Evolutionary conservation across 2,888 invertebrate genomes (phyloP).

Genomic region (Cinara cedri): DNA sequence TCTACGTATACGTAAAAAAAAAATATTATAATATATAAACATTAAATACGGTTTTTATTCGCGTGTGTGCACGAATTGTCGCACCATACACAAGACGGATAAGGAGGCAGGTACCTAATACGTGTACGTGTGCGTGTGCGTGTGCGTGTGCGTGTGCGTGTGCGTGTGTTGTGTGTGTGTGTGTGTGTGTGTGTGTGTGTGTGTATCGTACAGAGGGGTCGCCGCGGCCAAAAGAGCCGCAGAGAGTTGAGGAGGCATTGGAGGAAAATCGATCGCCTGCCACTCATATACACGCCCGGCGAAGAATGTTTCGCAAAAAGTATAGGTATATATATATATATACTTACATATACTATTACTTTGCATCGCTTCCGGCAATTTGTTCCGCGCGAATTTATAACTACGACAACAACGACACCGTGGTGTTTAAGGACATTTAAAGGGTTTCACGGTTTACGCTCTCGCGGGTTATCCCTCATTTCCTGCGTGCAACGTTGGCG

Average conservation of each 20-base stretch:
- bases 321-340: background rate
- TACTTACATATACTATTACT: conserved; percentile 5
- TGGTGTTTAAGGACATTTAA: conserved; percentile 41
- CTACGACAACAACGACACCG: conserved; percentile 2
- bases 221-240: background rate
- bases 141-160: too few relatives aligned
- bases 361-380: conserved; percentile 37
- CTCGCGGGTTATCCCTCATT: conserved; percentile 24
- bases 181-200: too few relatives aligned
- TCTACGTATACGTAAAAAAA: background rate
- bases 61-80: background rate
- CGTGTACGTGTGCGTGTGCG: too few relatives aligned
- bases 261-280: conserved; percentile 34
- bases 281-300: background rate
- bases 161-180: too few relatives aligned
- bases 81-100: background rate
- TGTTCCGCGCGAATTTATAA: conserved; percentile 41
- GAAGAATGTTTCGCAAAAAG: conserved; percentile 8
- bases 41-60: background rate
- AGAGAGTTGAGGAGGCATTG: too few relatives aligned
- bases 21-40: background rate
- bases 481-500: conserved; percentile 6
- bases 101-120: background rate
- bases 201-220: background rate
- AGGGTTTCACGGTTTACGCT: conserved; percentile 36